Percentiles rank a stretch among this genome's conserved stretches.
These are phyloP conservation scores for Drosophila setifemur DNA, from an alignment of 1,140 invertebrate species.

Conservation along the genomic window DNA sequence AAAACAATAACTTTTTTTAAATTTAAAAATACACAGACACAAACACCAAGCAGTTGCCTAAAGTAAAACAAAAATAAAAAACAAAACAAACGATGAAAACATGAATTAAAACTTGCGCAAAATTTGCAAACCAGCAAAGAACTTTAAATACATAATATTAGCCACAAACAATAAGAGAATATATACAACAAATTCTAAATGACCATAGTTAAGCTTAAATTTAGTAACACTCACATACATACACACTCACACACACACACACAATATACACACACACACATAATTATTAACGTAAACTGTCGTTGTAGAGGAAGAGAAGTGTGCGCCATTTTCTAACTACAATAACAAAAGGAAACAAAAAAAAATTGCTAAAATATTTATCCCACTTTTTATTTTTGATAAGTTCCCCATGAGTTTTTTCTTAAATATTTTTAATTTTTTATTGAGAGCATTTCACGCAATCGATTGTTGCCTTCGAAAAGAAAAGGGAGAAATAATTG, in stretches of 20 bases:
- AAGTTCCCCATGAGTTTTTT: constrained; percentile 46
- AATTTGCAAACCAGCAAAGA: constrained; percentile 75
- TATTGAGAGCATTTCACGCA: constrained; percentile 36
- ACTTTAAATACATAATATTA: constrained; percentile 72
- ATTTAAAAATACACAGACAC: constrained; percentile 44
- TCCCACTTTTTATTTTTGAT: constrained; percentile 48
- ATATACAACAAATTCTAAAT: constrained; percentile 78
- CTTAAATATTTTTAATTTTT: constrained; percentile 27
- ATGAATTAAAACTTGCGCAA: constrained; percentile 69
- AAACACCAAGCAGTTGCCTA: constrained; percentile 76
- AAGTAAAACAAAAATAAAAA: constrained; percentile 40
- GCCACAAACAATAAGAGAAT: constrained; percentile 64
- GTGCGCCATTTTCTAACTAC: constrained; percentile 74
- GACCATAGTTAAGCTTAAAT: constrained; percentile 78
- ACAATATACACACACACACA: constrained; percentile 44
- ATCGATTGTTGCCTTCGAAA: constrained; percentile 30
- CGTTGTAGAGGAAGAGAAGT: constrained; percentile 58
- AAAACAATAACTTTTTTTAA: constrained; percentile 51
- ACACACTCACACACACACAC: constrained; percentile 37
- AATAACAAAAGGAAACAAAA: constrained; percentile 45
- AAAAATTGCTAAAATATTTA: constrained; percentile 43
- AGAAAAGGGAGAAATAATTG: constrained; percentile 26
- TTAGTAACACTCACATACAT: constrained; percentile 62
- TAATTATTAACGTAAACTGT: constrained; percentile 66
- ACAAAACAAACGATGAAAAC: constrained; percentile 21